Percentiles rank a stretch among this genome's conserved stretches.
phyloP scores from a whole-genome alignment of 2,797 vertebrate species.

The Zalophus californianus region DNA sequence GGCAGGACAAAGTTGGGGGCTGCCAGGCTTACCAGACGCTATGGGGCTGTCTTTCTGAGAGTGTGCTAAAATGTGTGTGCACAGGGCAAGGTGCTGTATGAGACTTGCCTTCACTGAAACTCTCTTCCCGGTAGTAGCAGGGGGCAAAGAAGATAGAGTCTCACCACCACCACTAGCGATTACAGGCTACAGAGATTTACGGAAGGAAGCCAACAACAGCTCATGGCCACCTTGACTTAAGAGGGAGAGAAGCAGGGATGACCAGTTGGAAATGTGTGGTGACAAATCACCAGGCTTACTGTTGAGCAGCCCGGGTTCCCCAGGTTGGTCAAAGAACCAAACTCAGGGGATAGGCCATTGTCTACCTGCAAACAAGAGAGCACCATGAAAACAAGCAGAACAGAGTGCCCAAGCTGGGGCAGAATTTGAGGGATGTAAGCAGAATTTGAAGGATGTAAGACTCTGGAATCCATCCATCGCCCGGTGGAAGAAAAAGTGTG shows the following conservation, averaged over 20 bases:
- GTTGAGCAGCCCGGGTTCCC: neutral
- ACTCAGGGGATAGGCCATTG: neutral
- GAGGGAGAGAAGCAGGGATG: neutral
- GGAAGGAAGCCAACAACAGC: neutral
- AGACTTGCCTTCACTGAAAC: neutral
- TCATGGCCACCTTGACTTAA: neutral
- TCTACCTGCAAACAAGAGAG: neutral
- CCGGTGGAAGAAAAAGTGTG: neutral
- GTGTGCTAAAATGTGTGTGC: neutral
- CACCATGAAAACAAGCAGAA: neutral
- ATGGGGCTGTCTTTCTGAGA: neutral
- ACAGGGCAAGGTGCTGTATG: neutral
- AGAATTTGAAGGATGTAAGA: neutral
- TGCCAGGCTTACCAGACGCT: neutral
- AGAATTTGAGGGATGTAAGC: neutral
- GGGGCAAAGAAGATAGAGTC: neutral
- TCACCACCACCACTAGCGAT: neutral
- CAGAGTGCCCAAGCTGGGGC: neutral
- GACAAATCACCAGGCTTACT: neutral
- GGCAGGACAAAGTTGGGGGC: neutral
- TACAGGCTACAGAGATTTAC: neutral
- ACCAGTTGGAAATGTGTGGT: neutral
- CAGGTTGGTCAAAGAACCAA: neutral
- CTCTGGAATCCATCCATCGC: neutral
- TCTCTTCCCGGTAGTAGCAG: neutral